Evolutionary conservation across 2,113 vertebrate genomes (phyloP).

Genomic region (Polyodon spathula): DNA sequence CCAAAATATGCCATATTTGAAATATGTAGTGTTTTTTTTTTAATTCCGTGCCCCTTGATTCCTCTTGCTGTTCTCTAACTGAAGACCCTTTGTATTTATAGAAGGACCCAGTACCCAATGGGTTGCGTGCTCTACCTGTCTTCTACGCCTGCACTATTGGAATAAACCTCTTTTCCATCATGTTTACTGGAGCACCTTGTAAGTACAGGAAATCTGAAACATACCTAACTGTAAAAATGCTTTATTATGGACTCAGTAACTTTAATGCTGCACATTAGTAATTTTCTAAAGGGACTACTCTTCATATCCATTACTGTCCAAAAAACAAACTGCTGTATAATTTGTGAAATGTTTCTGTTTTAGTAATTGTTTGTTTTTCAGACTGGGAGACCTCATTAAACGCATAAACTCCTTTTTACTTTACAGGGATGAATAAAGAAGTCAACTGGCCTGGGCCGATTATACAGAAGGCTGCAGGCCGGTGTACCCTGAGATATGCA

Average conservation of each 20-base stretch:
- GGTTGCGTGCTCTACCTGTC: conserved; percentile 76
- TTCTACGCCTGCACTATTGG: conserved; percentile 88
- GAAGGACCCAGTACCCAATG: conserved; percentile 82
- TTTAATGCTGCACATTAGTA: too few relatives aligned
- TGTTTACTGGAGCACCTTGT: conserved; percentile 85
- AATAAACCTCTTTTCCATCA: conserved; percentile 91
- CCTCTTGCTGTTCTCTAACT: too few relatives aligned
- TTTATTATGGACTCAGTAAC: too few relatives aligned
- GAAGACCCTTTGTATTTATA: conserved; percentile 35
- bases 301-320: background rate
- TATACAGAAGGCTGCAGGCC: conserved; percentile 83
- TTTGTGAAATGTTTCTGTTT: conserved; percentile 30
- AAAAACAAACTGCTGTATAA: background rate
- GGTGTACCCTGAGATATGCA: conserved; percentile 58
- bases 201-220: conserved; percentile 45
- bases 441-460: conserved; percentile 84
- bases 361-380: conserved; percentile 22
- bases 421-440: conserved; percentile 88
- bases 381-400: conserved; percentile 69
- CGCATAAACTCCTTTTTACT: conserved; percentile 82
- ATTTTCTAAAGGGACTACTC: too few relatives aligned
- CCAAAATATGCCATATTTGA: too few relatives aligned
- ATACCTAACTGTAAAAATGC: background rate
- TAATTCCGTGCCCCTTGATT: too few relatives aligned
- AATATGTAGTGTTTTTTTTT: too few relatives aligned